phyloP scores from a whole-genome alignment of 2,888 invertebrate species.

The Nematopogon swammerdamellus region DNA sequence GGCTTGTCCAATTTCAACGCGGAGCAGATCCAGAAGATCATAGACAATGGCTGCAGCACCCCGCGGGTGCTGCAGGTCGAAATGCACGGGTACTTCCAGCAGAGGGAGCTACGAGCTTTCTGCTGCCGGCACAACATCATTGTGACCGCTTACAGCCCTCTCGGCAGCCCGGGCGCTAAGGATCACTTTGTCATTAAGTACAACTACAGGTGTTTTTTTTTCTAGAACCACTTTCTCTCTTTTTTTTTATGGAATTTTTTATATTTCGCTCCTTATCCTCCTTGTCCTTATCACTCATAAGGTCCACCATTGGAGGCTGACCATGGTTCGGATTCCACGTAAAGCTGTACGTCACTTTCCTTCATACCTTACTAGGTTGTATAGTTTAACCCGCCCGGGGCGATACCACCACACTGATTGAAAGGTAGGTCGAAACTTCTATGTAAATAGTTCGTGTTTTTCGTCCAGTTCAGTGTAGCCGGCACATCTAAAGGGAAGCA shows the following conservation, averaged over 20 bases:
- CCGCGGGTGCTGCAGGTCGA: constrained; percentile 75
- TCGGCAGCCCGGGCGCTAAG: constrained; percentile 70
- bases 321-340: too few species aligned
- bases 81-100: constrained; percentile 74
- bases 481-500: too few species aligned
- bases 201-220: constrained; percentile 45
- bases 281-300: too few species aligned
- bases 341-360: too few species aligned
- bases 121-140: constrained; percentile 62
- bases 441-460: too few species aligned
- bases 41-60: constrained; percentile 57
- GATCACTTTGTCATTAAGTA: constrained; percentile 60
- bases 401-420: too few species aligned
- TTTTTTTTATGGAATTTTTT: background rate
- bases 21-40: constrained; percentile 62
- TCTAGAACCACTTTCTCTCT: background rate
- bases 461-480: too few species aligned
- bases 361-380: too few species aligned
- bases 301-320: too few species aligned
- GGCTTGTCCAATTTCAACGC: constrained; percentile 80
- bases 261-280: too few species aligned
- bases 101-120: constrained; percentile 57
- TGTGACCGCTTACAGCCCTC: constrained; percentile 68
- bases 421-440: too few species aligned
- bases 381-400: too few species aligned